These are phyloP conservation scores for Melitaea athalia DNA, from an alignment of 2,888 invertebrate species.

Conservation along the genomic window DNA sequence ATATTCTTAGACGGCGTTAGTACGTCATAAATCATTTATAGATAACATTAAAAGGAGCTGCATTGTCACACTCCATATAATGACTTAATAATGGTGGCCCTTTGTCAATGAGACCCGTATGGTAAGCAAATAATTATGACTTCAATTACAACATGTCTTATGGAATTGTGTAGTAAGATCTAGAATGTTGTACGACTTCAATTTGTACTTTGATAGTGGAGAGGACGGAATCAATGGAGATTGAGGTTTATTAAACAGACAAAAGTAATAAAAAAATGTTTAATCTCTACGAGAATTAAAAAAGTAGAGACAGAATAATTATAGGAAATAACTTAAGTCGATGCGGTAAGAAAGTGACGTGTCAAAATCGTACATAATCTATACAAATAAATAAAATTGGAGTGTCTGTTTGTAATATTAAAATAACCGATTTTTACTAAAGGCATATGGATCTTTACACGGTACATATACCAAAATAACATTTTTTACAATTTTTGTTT, in stretches of 20 bases:
- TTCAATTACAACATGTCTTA: not conserved
- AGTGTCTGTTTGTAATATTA: too few species aligned
- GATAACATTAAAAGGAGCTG: not conserved
- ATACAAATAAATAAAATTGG: too few species aligned
- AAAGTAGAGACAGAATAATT: too few species aligned
- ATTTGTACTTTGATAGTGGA: too few species aligned
- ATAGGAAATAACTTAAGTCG: too few species aligned
- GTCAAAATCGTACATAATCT: too few species aligned
- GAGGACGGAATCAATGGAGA: not conserved
- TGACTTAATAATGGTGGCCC: not conserved
- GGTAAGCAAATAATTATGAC: slow-evolving; percentile 1
- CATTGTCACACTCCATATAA: slow-evolving; percentile 7
- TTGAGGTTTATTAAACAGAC: not conserved
- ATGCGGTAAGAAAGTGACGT: too few species aligned
- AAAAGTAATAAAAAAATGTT: not conserved
- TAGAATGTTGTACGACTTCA: not conserved
- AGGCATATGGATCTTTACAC: too few species aligned
- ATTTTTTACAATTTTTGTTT: too few species aligned
- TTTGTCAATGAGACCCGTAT: slow-evolving; percentile 1
- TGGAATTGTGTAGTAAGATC: not conserved
- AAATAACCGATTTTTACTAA: too few species aligned
- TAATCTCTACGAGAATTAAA: too few species aligned
- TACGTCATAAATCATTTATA: slow-evolving; percentile 2
- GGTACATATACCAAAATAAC: too few species aligned
- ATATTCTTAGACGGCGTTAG: not conserved